Percentiles rank a stretch among this genome's conserved stretches.
These are phyloP conservation scores for Cololabis saira DNA, from an alignment of 2,113 vertebrate species.

Conservation along the genomic window DNA sequence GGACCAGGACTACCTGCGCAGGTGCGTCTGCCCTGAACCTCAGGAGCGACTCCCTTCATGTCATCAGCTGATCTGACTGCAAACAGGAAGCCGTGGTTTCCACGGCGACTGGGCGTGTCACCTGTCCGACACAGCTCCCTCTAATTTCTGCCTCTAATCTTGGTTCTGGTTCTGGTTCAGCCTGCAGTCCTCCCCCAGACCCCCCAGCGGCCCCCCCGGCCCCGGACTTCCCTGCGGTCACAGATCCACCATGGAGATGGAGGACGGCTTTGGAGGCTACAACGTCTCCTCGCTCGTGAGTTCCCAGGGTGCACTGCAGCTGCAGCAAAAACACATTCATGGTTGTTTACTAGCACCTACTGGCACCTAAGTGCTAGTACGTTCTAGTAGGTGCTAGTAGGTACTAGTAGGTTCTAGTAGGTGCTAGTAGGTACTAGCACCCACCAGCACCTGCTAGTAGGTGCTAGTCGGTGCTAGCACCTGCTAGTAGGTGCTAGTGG, in stretches of 20 bases:
- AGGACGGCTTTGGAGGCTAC: conserved; percentile 29
- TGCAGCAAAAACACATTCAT: neutral
- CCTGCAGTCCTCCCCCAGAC: conserved; percentile 51
- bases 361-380: no score
- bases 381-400: no score
- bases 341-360: no score
- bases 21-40: conserved; percentile 60
- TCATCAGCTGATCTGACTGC: conserved; percentile 17
- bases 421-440: no score
- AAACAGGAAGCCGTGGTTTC: conserved; percentile 24
- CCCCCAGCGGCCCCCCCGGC: neutral
- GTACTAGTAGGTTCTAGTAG: no score
- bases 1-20: neutral
- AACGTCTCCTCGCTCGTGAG: conserved; percentile 64
- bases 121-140: neutral
- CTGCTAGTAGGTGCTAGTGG: no score
- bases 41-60: conserved; percentile 7
- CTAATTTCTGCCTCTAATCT: neutral
- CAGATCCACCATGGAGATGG: conserved; percentile 52
- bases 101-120: neutral
- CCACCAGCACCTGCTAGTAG: no score
- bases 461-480: no score
- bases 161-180: conserved; percentile 2
- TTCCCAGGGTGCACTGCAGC: no score
- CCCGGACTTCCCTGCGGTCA: conserved; percentile 24